Conservation (phyloP, 1,140 invertebrate species). For the Radopholus similis region DNA sequence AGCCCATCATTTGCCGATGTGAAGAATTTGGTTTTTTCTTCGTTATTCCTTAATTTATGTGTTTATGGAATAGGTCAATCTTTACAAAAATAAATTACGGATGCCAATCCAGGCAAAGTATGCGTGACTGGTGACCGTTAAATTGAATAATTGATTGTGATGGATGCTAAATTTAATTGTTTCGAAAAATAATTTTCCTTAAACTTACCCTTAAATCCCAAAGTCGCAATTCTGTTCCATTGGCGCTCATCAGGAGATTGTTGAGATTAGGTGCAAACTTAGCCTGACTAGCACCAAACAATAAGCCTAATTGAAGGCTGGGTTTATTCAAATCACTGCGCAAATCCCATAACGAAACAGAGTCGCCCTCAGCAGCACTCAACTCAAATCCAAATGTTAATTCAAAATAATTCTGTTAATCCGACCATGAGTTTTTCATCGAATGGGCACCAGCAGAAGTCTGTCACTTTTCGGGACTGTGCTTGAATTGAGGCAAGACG, state of each 20-base stretch:
- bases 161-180: constrained; percentile 17
- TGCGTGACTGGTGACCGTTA: constrained; percentile 12
- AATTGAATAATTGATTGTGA: constrained; percentile 18
- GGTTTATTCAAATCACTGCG: constrained; percentile 25
- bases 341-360: constrained; percentile 32
- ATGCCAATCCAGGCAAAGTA: constrained; percentile 28
- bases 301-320: neutral
- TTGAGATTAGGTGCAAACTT: constrained; percentile 31
- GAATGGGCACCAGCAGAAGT: constrained; percentile 25
- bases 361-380: constrained; percentile 23
- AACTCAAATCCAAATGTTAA: neutral
- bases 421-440: constrained; percentile 28
- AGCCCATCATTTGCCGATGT: constrained; percentile 22
- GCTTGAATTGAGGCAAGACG: constrained; percentile 15
- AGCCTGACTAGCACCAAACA: constrained; percentile 34
- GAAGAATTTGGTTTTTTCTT: constrained; percentile 16
- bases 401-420: neutral
- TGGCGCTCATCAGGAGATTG: constrained; percentile 24
- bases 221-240: constrained; percentile 31
- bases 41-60: neutral
- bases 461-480: constrained; percentile 22
- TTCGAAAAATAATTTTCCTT: neutral
- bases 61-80: neutral
- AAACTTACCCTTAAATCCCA: constrained; percentile 33
- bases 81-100: constrained; percentile 13